Conservation (phyloP, 2,113 vertebrate species). For the Aleadryas rufinucha region DNA sequence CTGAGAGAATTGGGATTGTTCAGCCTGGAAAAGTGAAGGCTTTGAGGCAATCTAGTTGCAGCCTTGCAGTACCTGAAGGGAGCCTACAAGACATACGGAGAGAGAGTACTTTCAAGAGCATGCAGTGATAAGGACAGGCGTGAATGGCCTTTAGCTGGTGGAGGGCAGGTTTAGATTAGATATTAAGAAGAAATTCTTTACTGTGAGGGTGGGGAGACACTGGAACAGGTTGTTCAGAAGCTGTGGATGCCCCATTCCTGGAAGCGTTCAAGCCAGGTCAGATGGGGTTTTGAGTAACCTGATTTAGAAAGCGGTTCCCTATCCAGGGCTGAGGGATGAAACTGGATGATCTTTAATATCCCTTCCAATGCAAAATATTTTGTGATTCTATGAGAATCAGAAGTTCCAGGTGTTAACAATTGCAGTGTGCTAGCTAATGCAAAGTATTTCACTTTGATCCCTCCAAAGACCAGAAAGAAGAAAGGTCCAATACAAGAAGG, state of each 20-base stretch:
- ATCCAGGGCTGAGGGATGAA: background rate
- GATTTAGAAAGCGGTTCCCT: background rate
- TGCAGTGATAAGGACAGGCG: background rate
- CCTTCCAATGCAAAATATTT: background rate
- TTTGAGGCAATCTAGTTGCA: background rate
- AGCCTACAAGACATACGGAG: background rate
- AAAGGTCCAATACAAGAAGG: background rate
- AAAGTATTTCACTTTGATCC: background rate
- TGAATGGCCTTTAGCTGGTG: background rate
- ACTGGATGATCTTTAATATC: background rate
- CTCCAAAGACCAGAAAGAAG: background rate
- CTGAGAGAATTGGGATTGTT: background rate
- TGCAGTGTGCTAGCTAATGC: background rate
- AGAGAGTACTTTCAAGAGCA: background rate
- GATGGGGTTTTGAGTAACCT: background rate
- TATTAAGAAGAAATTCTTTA: background rate
- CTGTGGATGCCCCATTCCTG: background rate
- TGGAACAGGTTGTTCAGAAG: background rate
- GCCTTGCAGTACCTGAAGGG: background rate
- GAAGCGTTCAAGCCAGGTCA: background rate
- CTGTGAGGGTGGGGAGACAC: background rate
- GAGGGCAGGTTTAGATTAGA: background rate
- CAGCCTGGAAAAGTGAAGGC: background rate
- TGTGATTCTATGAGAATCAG: background rate
- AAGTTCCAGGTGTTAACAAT: background rate